A percentile compares a stretch with the other conserved stretches of the same genome.
Evolutionary conservation across 1,140 invertebrate genomes (phyloP).

Genomic region (Bradynema listronoti): DNA sequence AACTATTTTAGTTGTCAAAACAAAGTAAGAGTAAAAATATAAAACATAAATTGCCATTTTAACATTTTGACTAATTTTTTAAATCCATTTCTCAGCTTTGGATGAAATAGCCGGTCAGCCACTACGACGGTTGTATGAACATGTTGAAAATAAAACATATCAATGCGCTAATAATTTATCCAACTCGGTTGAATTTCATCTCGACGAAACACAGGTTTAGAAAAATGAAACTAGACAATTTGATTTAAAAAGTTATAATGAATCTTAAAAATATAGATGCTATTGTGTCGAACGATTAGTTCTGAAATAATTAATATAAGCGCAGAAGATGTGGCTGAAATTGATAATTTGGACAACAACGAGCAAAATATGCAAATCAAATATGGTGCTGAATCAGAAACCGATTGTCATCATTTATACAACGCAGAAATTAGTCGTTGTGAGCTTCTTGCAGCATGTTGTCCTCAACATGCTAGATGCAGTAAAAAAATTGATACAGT

Average conservation of each 20-base stretch:
- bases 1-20: neutral
- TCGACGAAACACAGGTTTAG: slow-evolving; percentile 1
- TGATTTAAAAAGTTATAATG: neutral
- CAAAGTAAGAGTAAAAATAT: neutral
- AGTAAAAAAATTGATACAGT: neutral
- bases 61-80: slow-evolving; percentile 1
- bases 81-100: neutral
- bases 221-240: neutral
- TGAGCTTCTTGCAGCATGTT: slow-evolving; percentile 5
- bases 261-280: neutral
- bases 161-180: neutral
- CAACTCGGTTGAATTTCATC: neutral
- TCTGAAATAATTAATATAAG: neutral
- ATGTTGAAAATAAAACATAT: neutral
- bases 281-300: neutral
- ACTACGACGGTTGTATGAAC: neutral
- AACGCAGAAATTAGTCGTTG: neutral
- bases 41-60: neutral
- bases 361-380: too few species aligned
- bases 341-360: too few species aligned
- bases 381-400: neutral
- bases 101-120: neutral
- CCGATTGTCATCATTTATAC: slow-evolving; percentile 3
- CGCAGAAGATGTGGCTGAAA: neutral
- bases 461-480: slow-evolving; percentile 6